phyloP scores from a whole-genome alignment of 2,797 vertebrate species.

The Antennarius maculatus region DNA sequence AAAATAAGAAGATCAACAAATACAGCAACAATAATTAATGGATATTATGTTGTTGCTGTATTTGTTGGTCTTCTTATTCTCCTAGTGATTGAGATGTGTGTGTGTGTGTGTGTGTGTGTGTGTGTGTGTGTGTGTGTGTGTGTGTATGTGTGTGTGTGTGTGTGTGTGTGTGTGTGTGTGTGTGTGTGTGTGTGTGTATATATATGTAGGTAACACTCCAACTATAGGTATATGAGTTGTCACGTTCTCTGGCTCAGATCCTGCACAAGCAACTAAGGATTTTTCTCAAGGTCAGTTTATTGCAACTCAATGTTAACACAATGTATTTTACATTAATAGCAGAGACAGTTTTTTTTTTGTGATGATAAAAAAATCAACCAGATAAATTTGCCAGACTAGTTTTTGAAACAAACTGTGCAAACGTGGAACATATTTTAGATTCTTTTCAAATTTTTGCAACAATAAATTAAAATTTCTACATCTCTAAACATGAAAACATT shows the following conservation, averaged over 20 bases:
- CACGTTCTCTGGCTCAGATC: not conserved
- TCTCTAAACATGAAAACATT: rapidly evolving
- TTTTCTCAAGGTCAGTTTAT: not conserved
- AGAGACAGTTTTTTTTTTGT: not conserved
- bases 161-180: too few relatives aligned
- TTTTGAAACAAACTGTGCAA: not conserved
- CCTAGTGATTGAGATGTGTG: too few relatives aligned
- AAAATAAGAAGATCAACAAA: not conserved
- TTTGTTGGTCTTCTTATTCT: not conserved
- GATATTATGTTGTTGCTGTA: not conserved
- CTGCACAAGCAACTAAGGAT: not conserved
- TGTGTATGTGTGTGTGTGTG: too few relatives aligned
- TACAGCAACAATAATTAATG: not conserved
- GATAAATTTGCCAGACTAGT: not conserved
- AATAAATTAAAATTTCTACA: not conserved
- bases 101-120: too few relatives aligned
- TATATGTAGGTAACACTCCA: not conserved
- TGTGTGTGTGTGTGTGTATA: too few relatives aligned
- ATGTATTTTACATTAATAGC: not conserved
- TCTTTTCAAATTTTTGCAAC: not conserved
- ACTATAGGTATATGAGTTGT: not conserved
- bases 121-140: too few relatives aligned
- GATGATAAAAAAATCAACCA: not conserved
- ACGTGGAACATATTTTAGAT: not conserved
- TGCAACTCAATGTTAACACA: not conserved